Evolutionary conservation across 2,888 invertebrate species (phyloP), one percentile per base, ranked within the genome.

Genomic region (Unio pictorum): DNA sequence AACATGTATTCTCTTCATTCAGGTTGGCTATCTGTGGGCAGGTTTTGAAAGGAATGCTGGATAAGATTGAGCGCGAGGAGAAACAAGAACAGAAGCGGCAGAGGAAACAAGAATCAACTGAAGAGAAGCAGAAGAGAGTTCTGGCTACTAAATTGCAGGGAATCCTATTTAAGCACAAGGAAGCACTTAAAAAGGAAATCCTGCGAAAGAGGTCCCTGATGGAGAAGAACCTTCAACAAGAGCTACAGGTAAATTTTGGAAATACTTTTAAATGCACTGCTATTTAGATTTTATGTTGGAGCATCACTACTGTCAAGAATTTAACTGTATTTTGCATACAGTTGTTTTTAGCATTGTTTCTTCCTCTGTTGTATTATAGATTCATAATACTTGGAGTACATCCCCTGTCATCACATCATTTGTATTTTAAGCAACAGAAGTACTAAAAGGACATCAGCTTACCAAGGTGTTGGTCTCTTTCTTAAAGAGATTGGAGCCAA

Each of bases 101-200:
- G 74, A 86, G 86, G 72, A 86, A 87, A 69, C 86, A 86, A 71
- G 89, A 89, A 76, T 84, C 87, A 45, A 88, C 85, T 6, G 92
- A 93, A 77, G 92, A 92, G 77, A 91, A 91, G 79, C 91, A 91
- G 83, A 91, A 92, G 75, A 91, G 92, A 66, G 91, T 92, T 67
- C 89, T 91, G 26, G 91, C 91, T 72, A 91, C 91, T 57, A 92
- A 92, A 80, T 92, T 95, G 75, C 94, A 95, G 88, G 93, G 94
- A 87, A 91, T 95, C 58, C 92, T 96, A 30, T 94, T 94, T 89
- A 94, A 95, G 83, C 97, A 97, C 85, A 97, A 97, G 88, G 97
- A 97, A 89, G 91, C 95, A 82, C 93, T 98, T 64, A 97, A 97
- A 90, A 97, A 96, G 87, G 97, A 97, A 85, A 98, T 98, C 78